Conservation (phyloP, 1,140 invertebrate species). For the Drusus annulatus region DNA sequence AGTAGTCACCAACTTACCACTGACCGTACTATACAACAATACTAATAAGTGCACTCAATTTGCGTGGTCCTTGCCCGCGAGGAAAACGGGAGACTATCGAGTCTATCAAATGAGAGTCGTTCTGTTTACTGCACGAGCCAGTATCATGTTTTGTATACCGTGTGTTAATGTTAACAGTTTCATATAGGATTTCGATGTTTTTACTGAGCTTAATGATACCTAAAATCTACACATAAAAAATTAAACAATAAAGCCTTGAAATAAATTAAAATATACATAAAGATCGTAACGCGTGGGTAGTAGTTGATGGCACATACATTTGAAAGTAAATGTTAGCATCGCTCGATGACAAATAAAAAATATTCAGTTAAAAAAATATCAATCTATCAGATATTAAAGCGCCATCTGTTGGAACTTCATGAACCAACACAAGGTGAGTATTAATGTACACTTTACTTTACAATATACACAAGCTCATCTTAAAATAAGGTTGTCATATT, state of each 20-base stretch:
- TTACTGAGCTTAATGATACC: background rate
- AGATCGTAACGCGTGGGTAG: background rate
- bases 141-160: too few species aligned
- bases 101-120: too few species aligned
- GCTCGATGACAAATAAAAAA: slow-evolving; percentile 17
- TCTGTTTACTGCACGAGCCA: too few species aligned
- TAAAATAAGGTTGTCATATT: slow-evolving; percentile 1
- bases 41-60: too few species aligned
- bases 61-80: too few species aligned
- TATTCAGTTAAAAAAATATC: slow-evolving; percentile 27
- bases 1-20: too few species aligned
- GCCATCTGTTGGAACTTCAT: background rate
- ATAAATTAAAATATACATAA: slow-evolving; percentile 16
- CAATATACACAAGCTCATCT: slow-evolving; percentile 19
- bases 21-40: too few species aligned
- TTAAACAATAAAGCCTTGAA: background rate
- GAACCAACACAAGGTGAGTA: slow-evolving; percentile 23
- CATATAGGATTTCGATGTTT: background rate
- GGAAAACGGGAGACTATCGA: too few species aligned
- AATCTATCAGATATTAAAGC: slow-evolving; percentile 24
- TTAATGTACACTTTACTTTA: slow-evolving; percentile 11
- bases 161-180: too few species aligned
- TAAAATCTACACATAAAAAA: slow-evolving; percentile 1
- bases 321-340: slow-evolving; percentile 13
- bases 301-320: slow-evolving; percentile 31